Evolutionary conservation across 2,888 invertebrate species (phyloP).

Genomic region (Parascotia fuliginaria): DNA sequence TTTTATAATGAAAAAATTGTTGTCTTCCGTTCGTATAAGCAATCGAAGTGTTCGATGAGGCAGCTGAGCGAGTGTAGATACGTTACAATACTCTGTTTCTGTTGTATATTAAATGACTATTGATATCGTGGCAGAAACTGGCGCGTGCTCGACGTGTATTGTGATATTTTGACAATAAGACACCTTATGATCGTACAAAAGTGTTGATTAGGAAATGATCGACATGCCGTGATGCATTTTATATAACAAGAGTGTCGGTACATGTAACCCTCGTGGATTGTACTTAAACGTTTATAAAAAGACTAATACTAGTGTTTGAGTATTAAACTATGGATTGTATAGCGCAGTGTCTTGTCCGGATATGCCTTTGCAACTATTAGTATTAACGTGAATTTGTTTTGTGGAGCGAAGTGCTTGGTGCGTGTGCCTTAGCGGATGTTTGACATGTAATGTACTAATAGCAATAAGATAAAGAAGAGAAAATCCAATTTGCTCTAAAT

Average conservation of each 20-base stretch:
- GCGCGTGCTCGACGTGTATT: conserved; percentile 46
- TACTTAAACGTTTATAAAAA: conserved; percentile 74
- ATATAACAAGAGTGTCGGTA: conserved; percentile 32
- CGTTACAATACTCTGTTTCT: conserved; percentile 35
- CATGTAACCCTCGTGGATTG: conserved; percentile 50
- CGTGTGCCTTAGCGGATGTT: conserved; percentile 12
- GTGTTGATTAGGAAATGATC: conserved; percentile 47
- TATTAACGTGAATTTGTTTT: conserved; percentile 64
- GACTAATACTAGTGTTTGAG: conserved; percentile 69
- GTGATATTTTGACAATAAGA: conserved; percentile 81
- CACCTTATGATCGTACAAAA: conserved; percentile 57
- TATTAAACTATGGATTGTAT: conserved; percentile 57
- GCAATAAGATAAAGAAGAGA: too few species aligned
- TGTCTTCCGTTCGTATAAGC: conserved; percentile 75
- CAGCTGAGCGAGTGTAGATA: conserved; percentile 45
- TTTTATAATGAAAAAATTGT: conserved; percentile 49
- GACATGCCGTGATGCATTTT: conserved; percentile 49
- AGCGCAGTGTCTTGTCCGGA: conserved; percentile 61
- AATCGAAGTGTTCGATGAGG: conserved; percentile 50
- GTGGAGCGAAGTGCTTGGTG: conserved; percentile 56
- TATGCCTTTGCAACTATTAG: conserved; percentile 73
- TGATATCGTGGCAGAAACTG: conserved; percentile 21
- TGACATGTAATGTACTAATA: not conserved
- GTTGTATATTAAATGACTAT: conserved; percentile 13
- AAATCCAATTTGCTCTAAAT: too few species aligned